These are phyloP conservation scores for Colius striatus DNA, from an alignment of 2,113 vertebrate species.

Conservation along the genomic window DNA sequence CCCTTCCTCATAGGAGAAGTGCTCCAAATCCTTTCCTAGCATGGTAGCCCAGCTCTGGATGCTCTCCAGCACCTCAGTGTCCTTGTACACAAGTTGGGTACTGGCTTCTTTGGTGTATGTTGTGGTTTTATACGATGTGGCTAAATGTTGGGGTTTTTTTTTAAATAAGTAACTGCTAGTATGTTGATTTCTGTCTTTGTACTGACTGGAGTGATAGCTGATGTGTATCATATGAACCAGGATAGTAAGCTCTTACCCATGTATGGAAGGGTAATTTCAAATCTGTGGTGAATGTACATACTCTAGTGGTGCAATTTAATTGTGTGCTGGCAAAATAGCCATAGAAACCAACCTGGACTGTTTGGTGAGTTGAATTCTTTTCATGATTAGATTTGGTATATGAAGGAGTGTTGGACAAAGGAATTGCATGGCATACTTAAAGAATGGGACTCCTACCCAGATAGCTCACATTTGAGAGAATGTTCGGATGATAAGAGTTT, in stretches of 20 bases:
- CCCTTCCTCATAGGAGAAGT: no score
- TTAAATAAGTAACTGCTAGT: neutral
- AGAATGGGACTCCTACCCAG: neutral
- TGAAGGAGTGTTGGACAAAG: no score
- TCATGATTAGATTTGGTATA: no score
- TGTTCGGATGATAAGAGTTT: neutral
- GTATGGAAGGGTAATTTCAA: neutral
- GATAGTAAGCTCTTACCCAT: neutral
- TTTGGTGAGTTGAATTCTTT: neutral
- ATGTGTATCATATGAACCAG: neutral
- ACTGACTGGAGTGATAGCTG: neutral
- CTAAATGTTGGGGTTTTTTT: neutral
- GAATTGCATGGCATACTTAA: accelerated
- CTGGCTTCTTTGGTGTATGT: neutral
- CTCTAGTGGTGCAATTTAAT: neutral
- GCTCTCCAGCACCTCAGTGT: no score
- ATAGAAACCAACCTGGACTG: neutral
- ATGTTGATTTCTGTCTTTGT: neutral
- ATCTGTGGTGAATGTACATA: neutral
- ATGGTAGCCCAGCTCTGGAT: no score
- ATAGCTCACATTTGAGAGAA: neutral
- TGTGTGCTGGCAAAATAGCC: neutral
- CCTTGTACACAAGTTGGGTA: no score
- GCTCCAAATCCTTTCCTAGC: no score
- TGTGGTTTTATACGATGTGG: neutral